Evolutionary conservation across 2,888 invertebrate genomes (phyloP), one percentile per base, ranked within the genome.

Genomic region (Laothoe populi): DNA sequence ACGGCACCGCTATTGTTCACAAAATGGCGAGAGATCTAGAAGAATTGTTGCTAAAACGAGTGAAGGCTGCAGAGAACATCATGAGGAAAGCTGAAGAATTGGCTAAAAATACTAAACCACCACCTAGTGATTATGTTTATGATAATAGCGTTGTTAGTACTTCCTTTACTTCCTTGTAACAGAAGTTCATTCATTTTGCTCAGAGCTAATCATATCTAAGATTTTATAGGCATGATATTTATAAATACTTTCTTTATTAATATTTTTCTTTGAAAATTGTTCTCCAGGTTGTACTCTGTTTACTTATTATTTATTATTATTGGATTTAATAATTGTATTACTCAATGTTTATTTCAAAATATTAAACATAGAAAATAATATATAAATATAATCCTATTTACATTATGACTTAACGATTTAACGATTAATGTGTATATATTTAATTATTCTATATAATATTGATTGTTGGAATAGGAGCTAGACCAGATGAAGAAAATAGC

Each of bases 51-150:
- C 64, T 68, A 24, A 79, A 76, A 44, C 72, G 92, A 11, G 78
- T 81, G 4, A 77, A 71, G 31, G 90, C 88, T 0, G 92, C 89
- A 0, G 87, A 87, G 57, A 79, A 81, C 2, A 91, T 92, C 40
- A 87, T 87, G 86, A 73, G 79, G 4, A 82, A 79, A 63, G 90
- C 90, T 1, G 91, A 92, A 63, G 82, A 82, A 26, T 71, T 87
- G n/a, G 81, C 86, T 2, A 73, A 77, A 13, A 67, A 69, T 2
- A 66, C 71, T 0, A 65, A 70, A 19, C 69, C 73, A 0, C 77
- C 86, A 0, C 75, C 83, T 0, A 53, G 46, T 0, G 68, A 71
- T 11, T 92, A 87, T 61, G 77, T 71, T 0, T 92, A 86, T 64
- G 80, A 84, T 58, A 74, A 82, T 31, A 92, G 92, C 64, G 74